Conservation (phyloP, 2,797 vertebrate species). For the Tokudaia muenninki region DNA sequence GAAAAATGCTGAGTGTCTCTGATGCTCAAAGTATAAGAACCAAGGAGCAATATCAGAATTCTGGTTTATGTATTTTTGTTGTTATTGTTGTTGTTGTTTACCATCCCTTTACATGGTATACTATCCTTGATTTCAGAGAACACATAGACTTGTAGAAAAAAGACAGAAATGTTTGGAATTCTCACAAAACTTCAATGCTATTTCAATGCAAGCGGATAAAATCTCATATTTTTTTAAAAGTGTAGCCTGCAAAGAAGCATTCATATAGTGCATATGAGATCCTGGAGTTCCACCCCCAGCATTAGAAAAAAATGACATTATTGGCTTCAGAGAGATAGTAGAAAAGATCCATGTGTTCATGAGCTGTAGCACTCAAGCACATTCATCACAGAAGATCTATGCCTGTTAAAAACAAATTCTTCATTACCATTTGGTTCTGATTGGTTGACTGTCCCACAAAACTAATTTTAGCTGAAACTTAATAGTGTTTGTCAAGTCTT, state of each 20-base stretch:
- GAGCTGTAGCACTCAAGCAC: not conserved
- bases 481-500: conserved; percentile 54
- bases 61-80: not conserved
- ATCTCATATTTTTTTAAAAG: conserved; percentile 38
- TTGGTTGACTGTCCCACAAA: conserved; percentile 47
- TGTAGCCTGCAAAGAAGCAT: not conserved
- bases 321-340: not conserved
- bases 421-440: conserved; percentile 40
- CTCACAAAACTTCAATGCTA: conserved; percentile 24
- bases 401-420: conserved; percentile 52
- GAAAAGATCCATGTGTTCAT: conserved; percentile 26
- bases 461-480: conserved; percentile 46
- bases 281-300: not conserved
- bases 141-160: not conserved
- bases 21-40: not conserved
- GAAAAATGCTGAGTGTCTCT: conserved; percentile 53
- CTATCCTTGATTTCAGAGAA: conserved; percentile 23
- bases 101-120: not conserved
- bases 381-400: conserved; percentile 5
- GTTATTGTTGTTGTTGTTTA: not conserved
- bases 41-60: conserved; percentile 19
- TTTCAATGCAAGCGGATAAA: conserved; percentile 18
- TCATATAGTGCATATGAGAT: not conserved
- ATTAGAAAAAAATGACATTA: not conserved
- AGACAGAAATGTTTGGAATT: conserved; percentile 54